Evolutionary conservation across 1,140 invertebrate species (phyloP), one percentile per base, ranked within the genome.

Genomic region (Brachionus rotundiformis): DNA sequence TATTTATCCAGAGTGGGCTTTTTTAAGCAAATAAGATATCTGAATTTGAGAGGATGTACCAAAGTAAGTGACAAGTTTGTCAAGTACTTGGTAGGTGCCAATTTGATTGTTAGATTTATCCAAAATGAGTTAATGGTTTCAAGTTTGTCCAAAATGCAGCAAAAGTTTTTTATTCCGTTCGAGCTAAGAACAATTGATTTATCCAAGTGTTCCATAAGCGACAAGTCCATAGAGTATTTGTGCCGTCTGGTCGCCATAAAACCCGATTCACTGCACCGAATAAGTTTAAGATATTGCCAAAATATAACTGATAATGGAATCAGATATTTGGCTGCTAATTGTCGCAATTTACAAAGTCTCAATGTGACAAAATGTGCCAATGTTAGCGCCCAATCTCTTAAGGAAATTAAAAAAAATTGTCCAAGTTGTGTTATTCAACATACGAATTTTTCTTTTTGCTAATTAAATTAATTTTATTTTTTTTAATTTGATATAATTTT

Each of bases 341-440:
- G 68, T 25, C 36, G 36, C 23, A 41, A 73, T 44, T 73, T 73
- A n/a, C 68, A 73, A 73, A 73, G 36, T n/a, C 25, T 73, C 4
- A 73, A 73, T 73, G 68, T 73, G 1, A 73, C 39, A 1, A 73
- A 73, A 8, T 73, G 68, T 73, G 23, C 36, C 19, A 44, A 73
- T 41, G 68, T 73, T 23, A 73, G 36, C 10, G 10, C 68, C 0
- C 68, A 73, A 25, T 73, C 68, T 0, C 36, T 73, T 10, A 73
- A 73, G 27, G 68, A 73, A 44, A 73, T 73, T 13, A 73, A 73
- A 73, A 73, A 73, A 44, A 73, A 73, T 47, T 73, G 68, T 27
- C 68, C 33, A 19, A 73, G 68, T 73, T 73, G 68, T 44, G 39
- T 73, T 13, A 73, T 73, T 73, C 68, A 73, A 13, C 68, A 73